Evolutionary conservation across 2,888 invertebrate genomes (phyloP), one percentile per base, ranked within the genome.

Genomic region (Cantharis rustica): DNA sequence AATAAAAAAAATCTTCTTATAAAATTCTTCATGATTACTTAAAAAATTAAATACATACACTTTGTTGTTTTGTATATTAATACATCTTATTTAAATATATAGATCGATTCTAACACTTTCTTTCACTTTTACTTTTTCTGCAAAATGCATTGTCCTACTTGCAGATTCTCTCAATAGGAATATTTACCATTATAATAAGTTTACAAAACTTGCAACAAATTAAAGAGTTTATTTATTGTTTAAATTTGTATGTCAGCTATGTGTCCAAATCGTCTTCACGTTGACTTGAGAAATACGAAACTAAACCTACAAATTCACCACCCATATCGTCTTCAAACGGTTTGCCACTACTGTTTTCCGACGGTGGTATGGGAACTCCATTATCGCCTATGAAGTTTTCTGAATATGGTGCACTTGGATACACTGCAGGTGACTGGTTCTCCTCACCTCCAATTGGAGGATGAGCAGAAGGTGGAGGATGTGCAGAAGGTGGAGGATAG

Each of bases 271-370:
- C 96, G 86, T 96, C 96, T 87, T 96, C 95, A 82, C 92, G 92
- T 88, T 96, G 96, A 86, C 96, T 96, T 82, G 96, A 96, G 89
- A 96, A 96, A 89, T 97, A 97, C 87, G 96, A 96, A 76, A 96
- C 96, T 83, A 97, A 91, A 4, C 96, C 96, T 61, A 96, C 96
- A 88, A 96, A 96, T 86, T 96, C 96, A 69, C 95, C 93, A 79
- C 91, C 87, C 11, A 90, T 88, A 73, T 88, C 89, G 81, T 91
- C 92, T 76, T 91, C 92, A 82, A 87, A 88, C 71, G 88, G 85
- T 76, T 89, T 89, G n/a, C 63, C 23, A 79, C 87, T 87, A 17
- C 84, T 84, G 13, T 81, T 72, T 61, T 81, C 85, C 70, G 80
- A 74, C 13, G 80, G 75, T 27, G 79, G 76, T 63, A 80, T 77